Evolutionary conservation across 2,888 invertebrate species (phyloP), one percentile per base, ranked within the genome.

Genomic region (Pinctada fucata): DNA sequence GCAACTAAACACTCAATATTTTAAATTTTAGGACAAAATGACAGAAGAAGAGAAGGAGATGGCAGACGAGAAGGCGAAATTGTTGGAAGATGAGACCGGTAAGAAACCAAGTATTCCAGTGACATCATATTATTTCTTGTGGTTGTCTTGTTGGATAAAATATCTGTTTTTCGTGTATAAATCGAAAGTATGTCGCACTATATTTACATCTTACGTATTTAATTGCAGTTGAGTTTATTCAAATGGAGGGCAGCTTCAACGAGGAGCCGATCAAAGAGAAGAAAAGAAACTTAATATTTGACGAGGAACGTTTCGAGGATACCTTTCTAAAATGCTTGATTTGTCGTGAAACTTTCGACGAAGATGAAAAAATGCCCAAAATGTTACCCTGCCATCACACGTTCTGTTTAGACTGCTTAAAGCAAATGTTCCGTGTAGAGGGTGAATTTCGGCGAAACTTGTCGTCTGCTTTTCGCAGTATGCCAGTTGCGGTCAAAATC

Each of bases 371-470:
- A 80, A 82, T 90, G 64, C 92, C 92, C 49, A 92, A 92, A 83
- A 91, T 92, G 87, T 84, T 92, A 16, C 91, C 91, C 16, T 92
- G 92, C 78, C 92, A 92, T 75, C 92, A 92, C 84, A 92, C 92
- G 2, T 92, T 92, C 85, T 92, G 92, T 81, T 85, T 92, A 77
- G 90, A 91, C 64, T 92, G 92, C 71, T 87, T 92, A 10, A 86
- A 88, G 79, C 90, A 91, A 83, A 90, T 91, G 89, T 90, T 89
- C 79, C 85, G 90, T 3, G 90, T 90, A 13, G 90, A 90, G 79
- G 89, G 90, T 2, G 90, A 90, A 77, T 89, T 87, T 76, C 80
- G 90, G 13, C 89, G 89, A 75, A 87, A 86, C 3, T 82, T 90
- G 47, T 88, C 88, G 4, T 88, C 88, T 2, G 90, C 88, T 2